phyloP scores from a whole-genome alignment of 2,888 invertebrate species.

The Tuberolachnus salignus region DNA sequence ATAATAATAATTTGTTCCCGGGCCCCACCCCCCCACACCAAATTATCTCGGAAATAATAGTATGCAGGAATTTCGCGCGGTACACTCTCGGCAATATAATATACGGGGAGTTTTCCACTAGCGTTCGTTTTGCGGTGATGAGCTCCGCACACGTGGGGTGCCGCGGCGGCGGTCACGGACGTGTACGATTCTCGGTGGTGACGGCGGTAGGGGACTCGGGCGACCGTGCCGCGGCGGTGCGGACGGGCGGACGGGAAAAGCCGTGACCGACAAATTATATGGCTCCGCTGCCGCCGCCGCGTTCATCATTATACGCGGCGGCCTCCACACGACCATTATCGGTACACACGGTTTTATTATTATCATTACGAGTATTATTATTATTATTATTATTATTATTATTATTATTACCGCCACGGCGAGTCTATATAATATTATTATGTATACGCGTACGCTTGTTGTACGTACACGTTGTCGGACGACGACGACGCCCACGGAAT shows the following conservation, averaged over 20 bases:
- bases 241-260: neutral
- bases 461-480: constrained; percentile 46
- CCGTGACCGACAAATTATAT: constrained; percentile 55
- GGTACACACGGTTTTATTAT: constrained; percentile 55
- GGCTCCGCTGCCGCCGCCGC: constrained; percentile 20
- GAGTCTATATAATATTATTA: neutral
- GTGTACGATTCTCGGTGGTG: neutral
- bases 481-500: constrained; percentile 37
- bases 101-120: neutral
- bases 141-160: neutral
- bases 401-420: constrained; percentile 36
- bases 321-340: constrained; percentile 47
- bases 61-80: neutral
- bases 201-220: neutral
- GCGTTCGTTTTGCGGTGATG: constrained; percentile 12
- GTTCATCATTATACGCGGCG: constrained; percentile 44
- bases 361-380: constrained; percentile 39
- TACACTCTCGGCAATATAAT: too few species aligned
- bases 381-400: constrained; percentile 12
- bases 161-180: constrained; percentile 12
- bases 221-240: neutral
- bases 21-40: neutral
- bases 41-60: neutral
- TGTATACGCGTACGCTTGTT: neutral
- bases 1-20: neutral